These are phyloP conservation scores for Morbakka virulenta DNA, from an alignment of 30 jellyfish, hydroid and myxozoan species.

Conservation along the genomic window DNA sequence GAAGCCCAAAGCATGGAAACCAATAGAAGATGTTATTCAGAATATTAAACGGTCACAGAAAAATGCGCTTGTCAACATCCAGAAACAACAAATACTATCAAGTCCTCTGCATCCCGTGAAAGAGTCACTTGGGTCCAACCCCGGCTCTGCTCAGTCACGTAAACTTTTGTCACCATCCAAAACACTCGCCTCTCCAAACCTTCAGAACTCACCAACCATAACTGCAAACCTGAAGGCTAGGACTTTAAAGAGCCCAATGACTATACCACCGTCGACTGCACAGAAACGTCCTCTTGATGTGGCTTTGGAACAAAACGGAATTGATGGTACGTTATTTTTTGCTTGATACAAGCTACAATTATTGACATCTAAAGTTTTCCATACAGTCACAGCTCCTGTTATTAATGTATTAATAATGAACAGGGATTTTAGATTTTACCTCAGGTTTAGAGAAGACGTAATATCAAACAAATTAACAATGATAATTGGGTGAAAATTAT, in stretches of 20 bases:
- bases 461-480: too few species aligned
- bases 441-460: too few species aligned
- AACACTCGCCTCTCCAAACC: conserved; percentile 33
- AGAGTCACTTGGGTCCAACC: neutral
- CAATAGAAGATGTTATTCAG: conserved; percentile 84
- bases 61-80: conserved; percentile 52
- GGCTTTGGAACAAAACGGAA: conserved; percentile 57
- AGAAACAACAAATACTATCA: conserved; percentile 61
- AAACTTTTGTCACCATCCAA: conserved; percentile 72
- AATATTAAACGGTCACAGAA: conserved; percentile 78
- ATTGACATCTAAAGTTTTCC: too few species aligned
- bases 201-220: conserved; percentile 72
- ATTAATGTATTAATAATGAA: too few species aligned
- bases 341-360: too few species aligned
- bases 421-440: too few species aligned
- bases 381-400: too few species aligned
- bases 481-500: too few species aligned
- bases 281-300: conserved; percentile 90
- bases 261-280: conserved; percentile 44
- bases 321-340: conserved; percentile 41
- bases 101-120: conserved; percentile 24
- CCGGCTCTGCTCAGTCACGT: conserved; percentile 41
- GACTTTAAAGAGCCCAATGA: conserved; percentile 65
- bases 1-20: conserved; percentile 19
- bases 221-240: conserved; percentile 77